These are phyloP conservation scores for Zapus hudsonius DNA, from an alignment of 2,113 vertebrate genomes.

Conservation along the genomic window DNA sequence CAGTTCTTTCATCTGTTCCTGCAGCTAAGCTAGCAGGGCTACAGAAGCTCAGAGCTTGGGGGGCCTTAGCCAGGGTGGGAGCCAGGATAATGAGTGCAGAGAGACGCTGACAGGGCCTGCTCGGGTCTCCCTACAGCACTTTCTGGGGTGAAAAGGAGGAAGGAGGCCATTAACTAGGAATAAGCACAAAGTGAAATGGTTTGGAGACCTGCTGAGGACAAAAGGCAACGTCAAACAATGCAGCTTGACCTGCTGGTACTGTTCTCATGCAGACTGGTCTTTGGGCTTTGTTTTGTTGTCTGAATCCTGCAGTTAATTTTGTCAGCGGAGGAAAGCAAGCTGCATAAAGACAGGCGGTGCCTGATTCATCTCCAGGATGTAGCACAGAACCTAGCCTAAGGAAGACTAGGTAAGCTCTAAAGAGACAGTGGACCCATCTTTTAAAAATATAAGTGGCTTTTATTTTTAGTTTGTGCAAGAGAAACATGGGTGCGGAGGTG, in stretches of 20 bases:
- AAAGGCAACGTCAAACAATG: conserved; percentile 18
- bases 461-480: background rate
- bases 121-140: background rate
- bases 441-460: background rate
- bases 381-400: background rate
- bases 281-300: conserved; percentile 38
- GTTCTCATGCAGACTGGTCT: background rate
- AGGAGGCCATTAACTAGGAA: conserved; percentile 54
- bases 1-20: conserved; percentile 44
- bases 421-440: background rate
- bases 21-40: conserved; percentile 31
- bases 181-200: background rate
- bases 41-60: conserved; percentile 40
- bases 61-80: conserved; percentile 1
- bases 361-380: background rate
- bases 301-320: conserved; percentile 42
- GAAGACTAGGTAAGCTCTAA: background rate
- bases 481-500: background rate
- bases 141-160: conserved; percentile 4
- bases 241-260: background rate
- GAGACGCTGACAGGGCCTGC: background rate
- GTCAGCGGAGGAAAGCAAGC: background rate
- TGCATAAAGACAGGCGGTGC: background rate
- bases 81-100: conserved; percentile 24
- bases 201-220: background rate